Evolutionary conservation across 2,888 invertebrate genomes (phyloP).

Genomic region (Andrena marginata): DNA sequence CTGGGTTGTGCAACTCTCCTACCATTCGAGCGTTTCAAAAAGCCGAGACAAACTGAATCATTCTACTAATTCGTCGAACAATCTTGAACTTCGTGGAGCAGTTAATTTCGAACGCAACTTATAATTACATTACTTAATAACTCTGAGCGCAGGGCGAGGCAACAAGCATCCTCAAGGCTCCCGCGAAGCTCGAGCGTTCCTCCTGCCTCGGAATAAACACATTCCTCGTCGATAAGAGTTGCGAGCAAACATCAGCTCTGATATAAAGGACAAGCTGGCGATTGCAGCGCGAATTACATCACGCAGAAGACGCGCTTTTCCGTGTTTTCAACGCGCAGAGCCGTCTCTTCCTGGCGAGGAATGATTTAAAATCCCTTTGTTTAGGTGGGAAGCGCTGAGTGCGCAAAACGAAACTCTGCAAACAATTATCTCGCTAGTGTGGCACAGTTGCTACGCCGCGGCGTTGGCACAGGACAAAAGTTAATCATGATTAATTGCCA

Average conservation of each 20-base stretch:
- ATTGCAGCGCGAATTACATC: slow-evolving; percentile 20
- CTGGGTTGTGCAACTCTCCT: background rate
- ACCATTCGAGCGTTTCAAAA: slow-evolving; percentile 4
- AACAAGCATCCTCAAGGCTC: slow-evolving; percentile 6
- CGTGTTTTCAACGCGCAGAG: background rate
- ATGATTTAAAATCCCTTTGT: background rate
- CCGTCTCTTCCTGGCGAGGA: background rate
- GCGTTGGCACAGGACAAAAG: background rate
- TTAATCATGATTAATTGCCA: slow-evolving; percentile 34
- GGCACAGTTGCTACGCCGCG: background rate
- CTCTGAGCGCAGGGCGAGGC: background rate
- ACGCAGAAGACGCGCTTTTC: background rate
- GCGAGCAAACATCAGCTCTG: slow-evolving; percentile 18
- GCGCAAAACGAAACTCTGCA: background rate
- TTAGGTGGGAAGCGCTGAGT: background rate
- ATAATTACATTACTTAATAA: background rate
- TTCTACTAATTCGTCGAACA: background rate
- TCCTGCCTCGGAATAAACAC: background rate
- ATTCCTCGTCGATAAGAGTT: slow-evolving; percentile 27
- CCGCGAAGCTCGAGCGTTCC: background rate
- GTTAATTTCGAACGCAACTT: background rate
- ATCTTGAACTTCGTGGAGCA: background rate
- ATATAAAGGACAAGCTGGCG: slow-evolving; percentile 2
- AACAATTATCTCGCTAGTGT: background rate
- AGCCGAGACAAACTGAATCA: slow-evolving; percentile 2